Evolutionary conservation across 2,888 invertebrate genomes (phyloP).

Genomic region (Drosophila anomelani): DNA sequence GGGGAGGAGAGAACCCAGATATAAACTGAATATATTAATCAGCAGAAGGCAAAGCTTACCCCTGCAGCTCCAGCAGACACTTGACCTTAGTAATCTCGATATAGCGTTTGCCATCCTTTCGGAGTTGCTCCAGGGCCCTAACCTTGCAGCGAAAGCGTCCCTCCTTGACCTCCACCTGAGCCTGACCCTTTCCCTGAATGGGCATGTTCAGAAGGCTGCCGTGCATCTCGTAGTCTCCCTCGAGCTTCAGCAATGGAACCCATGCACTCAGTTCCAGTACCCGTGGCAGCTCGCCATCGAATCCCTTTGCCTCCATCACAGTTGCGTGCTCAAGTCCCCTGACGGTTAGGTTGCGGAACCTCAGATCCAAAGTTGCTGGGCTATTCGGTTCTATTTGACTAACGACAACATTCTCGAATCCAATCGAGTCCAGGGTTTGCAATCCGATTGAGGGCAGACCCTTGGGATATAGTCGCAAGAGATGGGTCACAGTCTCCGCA

Average conservation of each 20-base stretch:
- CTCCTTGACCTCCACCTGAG: conserved; percentile 65
- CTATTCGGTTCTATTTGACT: conserved; percentile 50
- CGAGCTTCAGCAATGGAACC: conserved; percentile 59
- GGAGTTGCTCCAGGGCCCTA: conserved; percentile 38
- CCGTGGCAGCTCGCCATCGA: conserved; percentile 57
- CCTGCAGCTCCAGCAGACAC: conserved; percentile 54
- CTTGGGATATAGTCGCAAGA: conserved; percentile 65
- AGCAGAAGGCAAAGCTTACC: conserved; percentile 45
- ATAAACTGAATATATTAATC: neutral
- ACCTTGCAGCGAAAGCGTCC: conserved; percentile 52
- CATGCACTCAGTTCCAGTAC: conserved; percentile 34
- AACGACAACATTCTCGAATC: conserved; percentile 57
- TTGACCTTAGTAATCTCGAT: conserved; percentile 56
- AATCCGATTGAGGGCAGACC: conserved; percentile 69
- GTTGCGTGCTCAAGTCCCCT: conserved; percentile 63
- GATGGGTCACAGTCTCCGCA: conserved; percentile 53
- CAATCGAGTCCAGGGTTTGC: conserved; percentile 55
- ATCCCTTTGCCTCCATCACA: conserved; percentile 67
- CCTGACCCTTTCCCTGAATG: conserved; percentile 80
- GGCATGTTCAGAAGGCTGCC: conserved; percentile 83
- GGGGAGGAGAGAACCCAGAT: too few species aligned
- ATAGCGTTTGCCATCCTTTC: conserved; percentile 52
- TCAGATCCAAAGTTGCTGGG: conserved; percentile 60
- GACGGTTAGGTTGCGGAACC: conserved; percentile 57
- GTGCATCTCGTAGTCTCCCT: conserved; percentile 79